These are phyloP conservation scores for Sericinus montela DNA, from an alignment of 2,888 invertebrate genomes.

Conservation along the genomic window DNA sequence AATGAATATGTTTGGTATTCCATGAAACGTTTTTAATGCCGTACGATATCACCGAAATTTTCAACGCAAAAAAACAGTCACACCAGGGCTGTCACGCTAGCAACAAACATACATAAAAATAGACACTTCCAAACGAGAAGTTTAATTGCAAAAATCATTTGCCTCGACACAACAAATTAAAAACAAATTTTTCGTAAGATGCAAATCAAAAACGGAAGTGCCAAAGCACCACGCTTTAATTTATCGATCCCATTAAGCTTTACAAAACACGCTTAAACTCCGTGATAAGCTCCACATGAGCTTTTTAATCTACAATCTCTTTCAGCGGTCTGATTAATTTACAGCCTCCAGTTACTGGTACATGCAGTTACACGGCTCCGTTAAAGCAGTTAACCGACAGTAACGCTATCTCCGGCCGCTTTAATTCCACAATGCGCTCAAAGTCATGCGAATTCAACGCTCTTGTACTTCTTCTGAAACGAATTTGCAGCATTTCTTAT, in stretches of 20 bases:
- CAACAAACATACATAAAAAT: no score
- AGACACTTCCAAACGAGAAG: no score
- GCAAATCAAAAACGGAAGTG: constrained; percentile 12
- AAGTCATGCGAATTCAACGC: not conserved
- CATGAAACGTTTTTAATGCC: no score
- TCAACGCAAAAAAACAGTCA: no score
- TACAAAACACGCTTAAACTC: constrained; percentile 19
- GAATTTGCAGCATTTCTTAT: no score
- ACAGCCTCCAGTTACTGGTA: constrained; percentile 16
- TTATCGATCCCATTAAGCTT: constrained; percentile 21
- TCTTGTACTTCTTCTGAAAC: not conserved
- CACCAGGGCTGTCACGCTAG: no score
- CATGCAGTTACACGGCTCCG: constrained; percentile 17
- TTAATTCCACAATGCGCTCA: constrained; percentile 5
- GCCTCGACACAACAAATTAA: constrained; percentile 3
- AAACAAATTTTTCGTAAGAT: constrained; percentile 8
- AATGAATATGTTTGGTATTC: no score
- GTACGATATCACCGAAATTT: no score
- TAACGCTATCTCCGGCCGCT: constrained; percentile 4
- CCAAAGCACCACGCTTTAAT: constrained; percentile 13
- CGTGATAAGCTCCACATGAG: constrained; percentile 18
- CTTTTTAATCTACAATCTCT: constrained; percentile 21
- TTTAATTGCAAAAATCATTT: no score
- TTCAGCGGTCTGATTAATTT: constrained; percentile 21
- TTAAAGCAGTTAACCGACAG: constrained; percentile 10